Conservation (phyloP, 2,113 vertebrate species). For the Chitala chitala region DNA sequence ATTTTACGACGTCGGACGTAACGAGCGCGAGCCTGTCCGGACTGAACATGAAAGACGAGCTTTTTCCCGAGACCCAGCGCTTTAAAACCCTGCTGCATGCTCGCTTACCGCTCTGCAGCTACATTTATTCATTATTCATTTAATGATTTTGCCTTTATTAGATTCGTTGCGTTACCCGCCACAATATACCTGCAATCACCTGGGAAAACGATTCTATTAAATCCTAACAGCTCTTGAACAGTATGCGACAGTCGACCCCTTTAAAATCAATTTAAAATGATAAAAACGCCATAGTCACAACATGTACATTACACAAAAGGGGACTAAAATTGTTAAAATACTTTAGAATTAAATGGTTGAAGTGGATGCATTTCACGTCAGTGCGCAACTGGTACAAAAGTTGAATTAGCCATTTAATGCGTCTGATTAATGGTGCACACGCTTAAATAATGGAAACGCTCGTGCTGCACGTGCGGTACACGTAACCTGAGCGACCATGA, state of each 20-base stretch:
- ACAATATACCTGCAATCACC: too few species aligned
- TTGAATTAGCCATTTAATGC: neutral
- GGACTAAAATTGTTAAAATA: too few species aligned
- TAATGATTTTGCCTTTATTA: too few species aligned
- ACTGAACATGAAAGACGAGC: neutral
- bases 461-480: too few species aligned
- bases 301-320: too few species aligned
- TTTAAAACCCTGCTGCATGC: neutral
- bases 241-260: too few species aligned
- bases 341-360: neutral
- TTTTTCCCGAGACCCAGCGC: neutral
- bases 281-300: too few species aligned
- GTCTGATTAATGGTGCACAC: neutral
- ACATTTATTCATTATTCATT: neutral
- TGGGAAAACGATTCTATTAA: too few species aligned
- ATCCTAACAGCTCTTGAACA: too few species aligned
- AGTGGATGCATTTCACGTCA: neutral
- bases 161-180: too few species aligned
- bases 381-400: neutral
- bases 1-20: conserved; percentile 16
- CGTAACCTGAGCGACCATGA: too few species aligned
- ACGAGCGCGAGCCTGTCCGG: neutral
- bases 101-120: neutral
- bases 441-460: neutral
- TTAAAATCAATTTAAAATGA: too few species aligned